Evolutionary conservation across 2,113 vertebrate genomes (phyloP).

Genomic region (Vimba vimba): DNA sequence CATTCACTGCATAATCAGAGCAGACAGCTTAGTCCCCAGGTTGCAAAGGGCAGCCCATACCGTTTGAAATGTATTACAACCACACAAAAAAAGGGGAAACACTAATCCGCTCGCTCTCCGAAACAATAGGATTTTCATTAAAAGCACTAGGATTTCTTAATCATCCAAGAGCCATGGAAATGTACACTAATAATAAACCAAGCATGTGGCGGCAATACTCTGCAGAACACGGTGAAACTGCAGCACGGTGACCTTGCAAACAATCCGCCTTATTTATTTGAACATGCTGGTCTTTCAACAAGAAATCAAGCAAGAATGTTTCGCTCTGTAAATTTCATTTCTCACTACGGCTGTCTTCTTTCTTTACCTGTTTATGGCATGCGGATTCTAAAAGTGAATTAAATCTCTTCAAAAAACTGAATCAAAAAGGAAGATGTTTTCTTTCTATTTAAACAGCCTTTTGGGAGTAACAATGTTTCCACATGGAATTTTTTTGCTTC

Average conservation of each 20-base stretch:
- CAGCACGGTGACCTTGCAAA: conserved; percentile 11
- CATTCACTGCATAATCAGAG: conserved; percentile 30
- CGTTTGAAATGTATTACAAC: background rate
- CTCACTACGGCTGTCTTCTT: background rate
- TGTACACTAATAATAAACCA: conserved; percentile 16
- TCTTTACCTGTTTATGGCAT: background rate
- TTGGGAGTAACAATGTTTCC: background rate
- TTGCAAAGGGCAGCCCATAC: conserved; percentile 16
- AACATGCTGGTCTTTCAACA: conserved; percentile 30
- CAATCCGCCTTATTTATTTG: conserved; percentile 20
- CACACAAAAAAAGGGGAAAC: conserved; percentile 21
- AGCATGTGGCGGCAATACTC: background rate
- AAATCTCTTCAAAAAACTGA: background rate
- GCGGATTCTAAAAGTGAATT: background rate
- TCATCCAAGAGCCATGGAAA: conserved; percentile 26
- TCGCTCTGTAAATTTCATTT: conserved; percentile 1
- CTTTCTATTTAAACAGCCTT: background rate
- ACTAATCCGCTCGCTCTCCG: conserved; percentile 12
- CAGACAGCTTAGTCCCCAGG: conserved; percentile 24
- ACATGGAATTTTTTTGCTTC: background rate
- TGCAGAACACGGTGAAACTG: conserved; percentile 1
- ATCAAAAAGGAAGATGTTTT: background rate
- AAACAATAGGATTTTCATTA: conserved; percentile 19
- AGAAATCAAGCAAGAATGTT: background rate
- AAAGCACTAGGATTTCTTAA: conserved; percentile 14